Conservation (phyloP, 2,797 vertebrate species). For the Crenichthys baileyi region DNA sequence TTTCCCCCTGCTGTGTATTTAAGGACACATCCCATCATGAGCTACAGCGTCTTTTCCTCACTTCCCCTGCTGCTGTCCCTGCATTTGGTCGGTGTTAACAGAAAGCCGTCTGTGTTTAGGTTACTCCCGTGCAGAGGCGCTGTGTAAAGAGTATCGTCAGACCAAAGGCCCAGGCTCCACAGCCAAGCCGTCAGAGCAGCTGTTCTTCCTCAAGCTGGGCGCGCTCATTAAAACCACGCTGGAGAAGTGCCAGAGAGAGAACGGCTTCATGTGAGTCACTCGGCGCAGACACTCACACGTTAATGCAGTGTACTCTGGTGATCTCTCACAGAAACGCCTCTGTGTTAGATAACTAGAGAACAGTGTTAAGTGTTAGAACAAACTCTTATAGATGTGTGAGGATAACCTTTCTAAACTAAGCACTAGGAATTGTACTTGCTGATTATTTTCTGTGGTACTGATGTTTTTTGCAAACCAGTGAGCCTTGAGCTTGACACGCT, state of each 20-base stretch:
- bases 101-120: slow-evolving; percentile 69
- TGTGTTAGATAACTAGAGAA: not conserved
- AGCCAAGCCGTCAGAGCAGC: slow-evolving; percentile 94
- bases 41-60: not conserved
- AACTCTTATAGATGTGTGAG: not conserved
- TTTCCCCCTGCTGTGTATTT: slow-evolving; percentile 14
- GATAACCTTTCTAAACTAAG: not conserved
- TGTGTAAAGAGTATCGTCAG: slow-evolving; percentile 98
- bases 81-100: slow-evolving; percentile 8
- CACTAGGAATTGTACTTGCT: not conserved
- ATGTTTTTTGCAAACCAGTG: not conserved
- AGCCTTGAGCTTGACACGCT: too few relatives aligned
- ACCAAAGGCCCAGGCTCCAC: slow-evolving; percentile 95
- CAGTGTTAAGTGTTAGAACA: not conserved
- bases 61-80: not conserved
- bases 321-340: not conserved
- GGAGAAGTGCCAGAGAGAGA: slow-evolving; percentile 97
- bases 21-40: not conserved
- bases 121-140: slow-evolving; percentile 88
- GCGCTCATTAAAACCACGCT: slow-evolving; percentile 90
- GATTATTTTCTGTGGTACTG: not conserved
- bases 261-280: slow-evolving; percentile 95
- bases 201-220: slow-evolving; percentile 95
- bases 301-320: not conserved
- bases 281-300: not conserved